Evolutionary conservation across 2,797 vertebrate species (phyloP).

Genomic region (Manis pentadactyla): DNA sequence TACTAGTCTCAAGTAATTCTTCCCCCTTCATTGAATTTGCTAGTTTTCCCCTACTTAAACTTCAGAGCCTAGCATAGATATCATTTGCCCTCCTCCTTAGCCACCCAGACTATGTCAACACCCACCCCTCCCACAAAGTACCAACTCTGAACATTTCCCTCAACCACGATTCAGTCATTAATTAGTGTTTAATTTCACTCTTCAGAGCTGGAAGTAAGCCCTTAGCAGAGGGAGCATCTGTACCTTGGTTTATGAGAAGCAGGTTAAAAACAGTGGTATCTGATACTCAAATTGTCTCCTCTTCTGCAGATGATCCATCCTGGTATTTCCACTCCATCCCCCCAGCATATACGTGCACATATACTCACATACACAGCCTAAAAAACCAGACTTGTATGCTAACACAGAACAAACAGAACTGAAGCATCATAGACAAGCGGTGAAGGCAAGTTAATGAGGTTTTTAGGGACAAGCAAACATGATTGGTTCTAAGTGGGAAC

Average conservation of each 20-base stretch:
- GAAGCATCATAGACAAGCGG: not conserved
- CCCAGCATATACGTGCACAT: not conserved
- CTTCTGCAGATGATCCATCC: not conserved
- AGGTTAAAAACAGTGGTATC: not conserved
- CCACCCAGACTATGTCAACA: not conserved
- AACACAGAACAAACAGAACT: not conserved
- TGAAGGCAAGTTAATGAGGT: not conserved
- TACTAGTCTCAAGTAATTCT: not conserved
- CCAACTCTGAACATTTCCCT: not conserved
- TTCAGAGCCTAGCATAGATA: not conserved
- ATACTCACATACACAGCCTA: not conserved
- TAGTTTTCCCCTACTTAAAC: not conserved
- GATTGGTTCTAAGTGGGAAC: not conserved
- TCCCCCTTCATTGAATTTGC: not conserved
- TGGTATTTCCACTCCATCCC: not conserved
- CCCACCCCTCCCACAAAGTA: not conserved
- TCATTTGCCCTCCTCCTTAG: not conserved
- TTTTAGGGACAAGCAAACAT: not conserved
- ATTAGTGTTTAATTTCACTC: not conserved
- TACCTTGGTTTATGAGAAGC: not conserved
- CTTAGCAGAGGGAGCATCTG: no score
- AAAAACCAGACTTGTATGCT: not conserved
- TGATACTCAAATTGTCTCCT: not conserved
- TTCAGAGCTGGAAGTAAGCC: not conserved
- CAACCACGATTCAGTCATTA: not conserved